A percentile compares a stretch with the other conserved stretches of the same genome.
Evolutionary conservation across 2,113 vertebrate genomes (phyloP).

Genomic region (Polypterus senegalus): DNA sequence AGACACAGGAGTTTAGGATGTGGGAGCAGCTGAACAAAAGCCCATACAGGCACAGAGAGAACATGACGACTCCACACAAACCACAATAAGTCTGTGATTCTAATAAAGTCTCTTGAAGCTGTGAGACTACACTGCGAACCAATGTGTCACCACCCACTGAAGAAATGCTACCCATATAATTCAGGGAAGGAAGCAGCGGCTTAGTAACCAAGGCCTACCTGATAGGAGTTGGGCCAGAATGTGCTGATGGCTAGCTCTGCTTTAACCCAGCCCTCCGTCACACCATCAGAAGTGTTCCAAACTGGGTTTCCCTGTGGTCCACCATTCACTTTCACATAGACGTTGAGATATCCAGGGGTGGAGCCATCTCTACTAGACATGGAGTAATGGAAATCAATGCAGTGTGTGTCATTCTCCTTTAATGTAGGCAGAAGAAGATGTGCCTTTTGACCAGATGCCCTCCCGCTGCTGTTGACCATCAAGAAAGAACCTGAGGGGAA

Average conservation of each 20-base stretch:
- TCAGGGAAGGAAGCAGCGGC: no score
- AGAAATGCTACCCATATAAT: no score
- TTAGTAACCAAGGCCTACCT: conserved; percentile 48
- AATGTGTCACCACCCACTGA: no score
- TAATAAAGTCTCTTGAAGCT: no score
- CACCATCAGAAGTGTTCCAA: conserved; percentile 79
- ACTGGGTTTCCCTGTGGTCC: conserved; percentile 88
- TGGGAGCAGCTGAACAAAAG: no score
- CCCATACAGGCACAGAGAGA: no score
- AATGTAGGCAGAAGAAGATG: conserved; percentile 80
- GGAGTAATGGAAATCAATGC: conserved; percentile 93
- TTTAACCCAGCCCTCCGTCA: conserved; percentile 89
- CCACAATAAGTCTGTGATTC: no score
- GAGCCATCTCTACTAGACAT: conserved; percentile 75
- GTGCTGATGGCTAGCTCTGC: conserved; percentile 91
- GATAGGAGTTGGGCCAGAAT: conserved; percentile 95
- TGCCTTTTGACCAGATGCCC: conserved; percentile 86
- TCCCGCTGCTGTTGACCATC: conserved; percentile 88
- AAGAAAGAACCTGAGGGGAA: conserved; percentile 75
- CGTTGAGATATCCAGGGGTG: conserved; percentile 79
- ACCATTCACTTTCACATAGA: conserved; percentile 89
- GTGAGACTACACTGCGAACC: no score
- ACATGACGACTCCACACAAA: no score
- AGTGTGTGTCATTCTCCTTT: conserved; percentile 92
- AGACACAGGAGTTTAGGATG: no score